A percentile compares a stretch with the other conserved stretches of the same genome.
Conservation (phyloP, 1,140 invertebrate genomes). For the Muscidifurax raptorellus region DNA sequence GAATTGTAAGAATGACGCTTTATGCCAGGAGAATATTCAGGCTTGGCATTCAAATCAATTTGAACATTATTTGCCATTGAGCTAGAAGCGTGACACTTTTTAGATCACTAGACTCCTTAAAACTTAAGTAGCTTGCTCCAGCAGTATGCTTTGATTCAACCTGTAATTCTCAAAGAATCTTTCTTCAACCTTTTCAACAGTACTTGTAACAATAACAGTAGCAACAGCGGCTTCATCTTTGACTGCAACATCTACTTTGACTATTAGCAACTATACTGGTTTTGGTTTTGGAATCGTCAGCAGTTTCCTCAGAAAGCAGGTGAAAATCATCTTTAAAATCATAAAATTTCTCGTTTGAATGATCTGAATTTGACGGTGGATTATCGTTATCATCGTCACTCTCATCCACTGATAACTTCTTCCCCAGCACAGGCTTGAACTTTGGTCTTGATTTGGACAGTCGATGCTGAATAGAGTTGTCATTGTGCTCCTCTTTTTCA, state of each 20-base stretch:
- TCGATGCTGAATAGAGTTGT: conserved; percentile 41
- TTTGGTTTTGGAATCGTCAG: neutral
- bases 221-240: neutral
- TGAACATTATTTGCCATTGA: too few relatives aligned
- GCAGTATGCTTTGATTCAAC: conserved; percentile 19
- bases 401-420: conserved; percentile 59
- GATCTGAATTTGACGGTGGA: conserved; percentile 49
- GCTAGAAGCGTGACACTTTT: too few relatives aligned
- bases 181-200: conserved; percentile 15
- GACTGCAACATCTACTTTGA: neutral
- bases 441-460: conserved; percentile 57
- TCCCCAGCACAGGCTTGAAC: conserved; percentile 63
- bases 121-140: conserved; percentile 12
- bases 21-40: too few relatives aligned
- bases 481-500: conserved; percentile 48
- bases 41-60: too few relatives aligned
- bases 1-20: too few relatives aligned
- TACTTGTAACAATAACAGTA: neutral
- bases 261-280: neutral
- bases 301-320: conserved; percentile 36
- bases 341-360: conserved; percentile 56
- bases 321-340: conserved; percentile 49
- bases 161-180: conserved; percentile 33
- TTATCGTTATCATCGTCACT: conserved; percentile 59
- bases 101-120: neutral